These are phyloP conservation scores for Drosophila bipectinata DNA, from an alignment of 1,140 invertebrate species.

Conservation along the genomic window DNA sequence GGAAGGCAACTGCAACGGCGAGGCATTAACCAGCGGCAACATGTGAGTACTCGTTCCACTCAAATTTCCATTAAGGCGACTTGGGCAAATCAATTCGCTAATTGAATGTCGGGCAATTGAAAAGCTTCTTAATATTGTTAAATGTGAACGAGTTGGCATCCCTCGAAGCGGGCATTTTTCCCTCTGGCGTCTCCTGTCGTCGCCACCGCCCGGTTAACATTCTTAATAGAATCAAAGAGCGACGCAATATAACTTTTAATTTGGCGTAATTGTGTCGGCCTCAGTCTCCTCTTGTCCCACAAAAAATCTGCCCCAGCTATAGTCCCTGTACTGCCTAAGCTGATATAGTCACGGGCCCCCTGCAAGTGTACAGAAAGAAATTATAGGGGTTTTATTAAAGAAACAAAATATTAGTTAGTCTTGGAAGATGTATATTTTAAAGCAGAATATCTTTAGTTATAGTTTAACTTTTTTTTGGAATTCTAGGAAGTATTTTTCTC, in stretches of 20 bases:
- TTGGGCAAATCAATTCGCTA: slow-evolving; percentile 67
- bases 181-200: not conserved
- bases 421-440: not conserved
- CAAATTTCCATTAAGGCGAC: slow-evolving; percentile 36
- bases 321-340: slow-evolving; percentile 4
- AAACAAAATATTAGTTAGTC: not conserved
- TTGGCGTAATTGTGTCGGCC: slow-evolving; percentile 68
- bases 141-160: slow-evolving; percentile 50
- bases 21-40: slow-evolving; percentile 38
- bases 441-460: too few relatives aligned
- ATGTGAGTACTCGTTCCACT: slow-evolving; percentile 39
- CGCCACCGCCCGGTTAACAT: slow-evolving; percentile 47
- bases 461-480: not conserved
- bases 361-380: slow-evolving; percentile 1
- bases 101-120: slow-evolving; percentile 70
- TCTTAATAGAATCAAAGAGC: slow-evolving; percentile 79
- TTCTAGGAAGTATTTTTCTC: not conserved
- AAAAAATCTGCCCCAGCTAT: not conserved
- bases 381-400: not conserved
- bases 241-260: slow-evolving; percentile 72
- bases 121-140: slow-evolving; percentile 71
- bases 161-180: slow-evolving; percentile 10
- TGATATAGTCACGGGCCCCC: not conserved
- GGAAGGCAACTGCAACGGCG: slow-evolving; percentile 4
- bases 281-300: slow-evolving; percentile 12